phyloP scores from a whole-genome alignment of 1,140 invertebrate genomes.

The Semibalanus balanoides region DNA sequence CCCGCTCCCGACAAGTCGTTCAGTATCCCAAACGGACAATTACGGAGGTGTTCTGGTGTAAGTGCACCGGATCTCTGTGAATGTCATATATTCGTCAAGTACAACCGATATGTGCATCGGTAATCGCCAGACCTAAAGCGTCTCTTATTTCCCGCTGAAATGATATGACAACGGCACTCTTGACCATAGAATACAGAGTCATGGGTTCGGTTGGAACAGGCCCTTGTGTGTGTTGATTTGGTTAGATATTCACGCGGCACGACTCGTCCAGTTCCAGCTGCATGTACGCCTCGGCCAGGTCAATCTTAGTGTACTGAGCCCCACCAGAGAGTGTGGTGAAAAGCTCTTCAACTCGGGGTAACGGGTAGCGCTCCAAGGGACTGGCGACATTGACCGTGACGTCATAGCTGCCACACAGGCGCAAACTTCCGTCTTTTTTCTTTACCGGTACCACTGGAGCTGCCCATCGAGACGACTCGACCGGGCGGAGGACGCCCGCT shows the following conservation, averaged over 20 bases:
- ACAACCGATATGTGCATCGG: neutral
- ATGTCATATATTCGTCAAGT: neutral
- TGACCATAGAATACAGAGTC: conserved; percentile 3
- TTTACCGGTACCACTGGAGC: no score
- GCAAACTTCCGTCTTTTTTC: no score
- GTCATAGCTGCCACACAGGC: conserved; percentile 3
- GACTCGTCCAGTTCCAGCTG: no score
- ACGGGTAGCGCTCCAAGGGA: neutral
- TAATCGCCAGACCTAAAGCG: conserved; percentile 1
- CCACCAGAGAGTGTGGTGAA: neutral
- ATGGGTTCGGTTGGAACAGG: neutral
- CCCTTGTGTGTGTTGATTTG: conserved; percentile 8
- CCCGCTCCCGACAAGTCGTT: no score
- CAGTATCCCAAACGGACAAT: no score
- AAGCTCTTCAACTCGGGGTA: conserved; percentile 10
- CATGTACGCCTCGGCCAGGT: neutral
- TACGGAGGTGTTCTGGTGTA: no score
- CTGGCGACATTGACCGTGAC: conserved; percentile 5
- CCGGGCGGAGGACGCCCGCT: no score
- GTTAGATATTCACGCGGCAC: no score
- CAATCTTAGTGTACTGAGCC: neutral
- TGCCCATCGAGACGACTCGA: no score
- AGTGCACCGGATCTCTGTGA: no score
- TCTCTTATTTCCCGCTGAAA: conserved; percentile 6
- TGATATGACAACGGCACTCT: conserved; percentile 4